Evolutionary conservation across 2,888 invertebrate genomes (phyloP).

Genomic region (Unio delphinus): DNA sequence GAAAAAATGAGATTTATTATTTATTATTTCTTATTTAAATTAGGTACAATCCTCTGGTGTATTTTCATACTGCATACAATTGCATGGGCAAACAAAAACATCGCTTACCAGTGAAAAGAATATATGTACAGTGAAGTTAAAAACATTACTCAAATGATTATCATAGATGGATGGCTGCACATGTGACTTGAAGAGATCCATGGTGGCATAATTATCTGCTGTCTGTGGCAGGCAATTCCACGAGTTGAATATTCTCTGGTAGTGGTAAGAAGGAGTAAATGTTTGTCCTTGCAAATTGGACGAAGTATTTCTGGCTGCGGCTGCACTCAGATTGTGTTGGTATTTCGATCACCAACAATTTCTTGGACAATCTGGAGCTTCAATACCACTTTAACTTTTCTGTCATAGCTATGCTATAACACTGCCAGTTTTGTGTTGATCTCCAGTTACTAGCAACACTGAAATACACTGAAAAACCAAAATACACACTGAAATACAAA

Average conservation of each 20-base stretch:
- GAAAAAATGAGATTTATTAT: no score
- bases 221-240: conserved; percentile 3
- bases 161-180: background rate
- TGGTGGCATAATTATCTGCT: conserved; percentile 10
- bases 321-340: background rate
- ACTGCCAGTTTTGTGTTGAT: conserved; percentile 6
- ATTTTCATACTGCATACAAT: no score
- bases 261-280: conserved; percentile 5
- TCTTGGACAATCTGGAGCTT: conserved; percentile 4
- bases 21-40: no score
- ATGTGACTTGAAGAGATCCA: conserved; percentile 14
- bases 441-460: background rate
- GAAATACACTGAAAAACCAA: no score
- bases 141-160: no score
- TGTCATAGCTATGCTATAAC: conserved; percentile 2
- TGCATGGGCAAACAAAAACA: no score
- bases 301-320: conserved; percentile 2
- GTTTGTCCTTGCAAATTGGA: conserved; percentile 2
- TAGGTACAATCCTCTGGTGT: no score
- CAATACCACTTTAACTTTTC: conserved; percentile 1
- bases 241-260: conserved; percentile 11
- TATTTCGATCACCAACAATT: background rate
- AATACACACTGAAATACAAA: no score
- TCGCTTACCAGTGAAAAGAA: no score
- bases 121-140: no score